These are phyloP conservation scores for Xerus rutilus DNA, from an alignment of 2,797 vertebrate species.

Conservation along the genomic window DNA sequence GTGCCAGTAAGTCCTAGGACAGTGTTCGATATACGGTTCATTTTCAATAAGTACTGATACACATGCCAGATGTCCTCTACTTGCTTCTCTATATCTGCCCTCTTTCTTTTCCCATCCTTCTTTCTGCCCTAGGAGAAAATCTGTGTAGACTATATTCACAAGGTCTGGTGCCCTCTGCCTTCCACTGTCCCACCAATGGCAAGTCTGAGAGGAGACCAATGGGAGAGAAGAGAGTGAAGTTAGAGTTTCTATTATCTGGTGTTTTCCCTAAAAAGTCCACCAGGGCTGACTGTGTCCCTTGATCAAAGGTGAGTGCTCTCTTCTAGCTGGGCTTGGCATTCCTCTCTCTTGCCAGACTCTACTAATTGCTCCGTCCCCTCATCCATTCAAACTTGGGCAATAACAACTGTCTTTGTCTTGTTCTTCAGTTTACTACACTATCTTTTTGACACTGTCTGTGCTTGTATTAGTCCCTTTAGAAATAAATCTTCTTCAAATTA, in stretches of 20 bases:
- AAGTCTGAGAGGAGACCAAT: background rate
- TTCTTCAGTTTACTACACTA: background rate
- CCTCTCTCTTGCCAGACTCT: background rate
- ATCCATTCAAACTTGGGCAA: background rate
- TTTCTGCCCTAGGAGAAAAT: background rate
- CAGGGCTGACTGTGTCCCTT: background rate
- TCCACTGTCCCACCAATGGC: background rate
- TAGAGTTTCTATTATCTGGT: background rate
- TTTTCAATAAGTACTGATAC: background rate
- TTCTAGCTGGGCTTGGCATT: background rate
- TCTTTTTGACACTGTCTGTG: background rate
- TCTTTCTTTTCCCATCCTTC: background rate
- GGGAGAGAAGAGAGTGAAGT: background rate
- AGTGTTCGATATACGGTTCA: background rate
- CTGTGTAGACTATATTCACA: background rate
- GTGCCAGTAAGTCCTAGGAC: background rate
- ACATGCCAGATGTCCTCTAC: background rate
- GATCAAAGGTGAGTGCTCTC: background rate
- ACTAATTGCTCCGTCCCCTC: background rate
- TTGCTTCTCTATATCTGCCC: background rate
- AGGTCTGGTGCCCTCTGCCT: background rate
- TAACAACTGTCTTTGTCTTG: background rate
- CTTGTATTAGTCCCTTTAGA: background rate
- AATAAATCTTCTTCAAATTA: background rate
- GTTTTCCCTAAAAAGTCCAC: background rate